Evolutionary conservation across 2,113 vertebrate species (phyloP).

Genomic region (Phrynosoma platyrhinos): DNA sequence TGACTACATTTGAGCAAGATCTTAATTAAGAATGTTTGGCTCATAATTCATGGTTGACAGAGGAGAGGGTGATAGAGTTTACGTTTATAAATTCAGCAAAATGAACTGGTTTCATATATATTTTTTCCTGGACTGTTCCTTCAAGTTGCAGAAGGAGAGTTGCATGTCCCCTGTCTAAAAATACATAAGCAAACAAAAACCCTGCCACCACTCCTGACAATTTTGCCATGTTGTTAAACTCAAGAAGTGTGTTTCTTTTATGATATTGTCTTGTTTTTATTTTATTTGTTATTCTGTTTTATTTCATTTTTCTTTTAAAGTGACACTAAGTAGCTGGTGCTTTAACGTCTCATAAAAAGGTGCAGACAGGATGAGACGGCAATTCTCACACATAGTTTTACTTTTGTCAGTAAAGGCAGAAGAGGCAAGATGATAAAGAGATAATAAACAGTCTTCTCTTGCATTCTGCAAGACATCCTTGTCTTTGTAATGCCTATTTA

Average conservation of each 20-base stretch:
- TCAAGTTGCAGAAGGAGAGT: neutral
- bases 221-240: neutral
- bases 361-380: neutral
- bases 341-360: neutral
- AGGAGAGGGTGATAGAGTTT: slow-evolving; percentile 20
- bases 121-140: neutral
- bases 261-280: neutral
- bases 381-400: neutral
- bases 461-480: neutral
- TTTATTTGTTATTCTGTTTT: neutral
- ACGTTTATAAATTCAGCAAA: neutral
- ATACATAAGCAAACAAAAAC: neutral
- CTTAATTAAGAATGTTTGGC: slow-evolving; percentile 56
- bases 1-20: slow-evolving; percentile 54
- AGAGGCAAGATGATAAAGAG: neutral
- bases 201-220: neutral
- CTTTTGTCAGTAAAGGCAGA: neutral
- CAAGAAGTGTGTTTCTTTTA: neutral
- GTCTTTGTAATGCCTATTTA: neutral
- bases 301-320: neutral
- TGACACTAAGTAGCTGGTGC: neutral
- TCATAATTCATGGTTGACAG: slow-evolving; percentile 50
- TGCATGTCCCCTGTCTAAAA: neutral
- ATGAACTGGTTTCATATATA: neutral
- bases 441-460: neutral